Evolutionary conservation across 2,797 vertebrate species (phyloP).

Genomic region (Enteromius fasciolatus): DNA sequence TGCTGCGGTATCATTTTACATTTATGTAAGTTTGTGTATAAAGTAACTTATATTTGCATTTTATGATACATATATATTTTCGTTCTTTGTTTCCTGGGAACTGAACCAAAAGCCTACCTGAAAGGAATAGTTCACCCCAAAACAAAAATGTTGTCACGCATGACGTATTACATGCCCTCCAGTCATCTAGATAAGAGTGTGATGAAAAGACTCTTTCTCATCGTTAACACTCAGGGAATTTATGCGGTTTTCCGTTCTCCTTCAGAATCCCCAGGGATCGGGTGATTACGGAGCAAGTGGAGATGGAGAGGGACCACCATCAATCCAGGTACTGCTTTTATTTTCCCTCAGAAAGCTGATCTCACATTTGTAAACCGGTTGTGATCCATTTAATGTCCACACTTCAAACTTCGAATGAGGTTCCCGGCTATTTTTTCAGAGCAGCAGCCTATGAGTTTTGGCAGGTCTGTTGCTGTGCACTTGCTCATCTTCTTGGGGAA

Average conservation of each 20-base stretch:
- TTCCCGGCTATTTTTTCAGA: constrained; percentile 19
- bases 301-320: constrained; percentile 34
- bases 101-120: background rate
- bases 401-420: background rate
- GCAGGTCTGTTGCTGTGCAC: constrained; percentile 9
- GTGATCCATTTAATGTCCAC: background rate
- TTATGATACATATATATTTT: background rate
- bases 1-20: background rate
- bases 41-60: background rate
- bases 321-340: constrained; percentile 59
- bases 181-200: constrained; percentile 30
- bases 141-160: background rate
- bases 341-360: constrained; percentile 8
- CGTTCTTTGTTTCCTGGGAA: background rate
- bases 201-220: constrained; percentile 6
- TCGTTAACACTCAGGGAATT: constrained; percentile 22
- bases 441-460: constrained; percentile 28
- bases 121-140: background rate
- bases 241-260: constrained; percentile 5
- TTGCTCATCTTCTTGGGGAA: constrained; percentile 33
- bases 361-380: background rate
- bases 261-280: constrained; percentile 59
- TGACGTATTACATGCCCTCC: constrained; percentile 16
- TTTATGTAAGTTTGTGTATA: background rate
- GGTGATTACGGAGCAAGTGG: constrained; percentile 69